Conservation (phyloP, 1,140 invertebrate species). For the Drosophila lini region DNA sequence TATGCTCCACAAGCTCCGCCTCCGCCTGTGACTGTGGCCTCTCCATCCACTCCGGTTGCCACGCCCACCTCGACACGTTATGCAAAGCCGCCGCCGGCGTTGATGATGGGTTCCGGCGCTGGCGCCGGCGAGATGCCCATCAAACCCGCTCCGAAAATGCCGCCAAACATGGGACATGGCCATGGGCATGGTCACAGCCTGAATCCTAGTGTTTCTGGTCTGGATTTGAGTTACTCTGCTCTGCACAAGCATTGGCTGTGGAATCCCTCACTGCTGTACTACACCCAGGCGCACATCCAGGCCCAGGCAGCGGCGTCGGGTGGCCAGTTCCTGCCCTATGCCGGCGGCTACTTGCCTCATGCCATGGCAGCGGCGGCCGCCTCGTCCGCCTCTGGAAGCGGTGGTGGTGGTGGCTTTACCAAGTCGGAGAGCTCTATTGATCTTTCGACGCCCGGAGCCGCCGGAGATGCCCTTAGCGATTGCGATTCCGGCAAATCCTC, state of each 20-base stretch:
- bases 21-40: conserved; percentile 7
- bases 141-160: conserved; percentile 69
- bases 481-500: conserved; percentile 83
- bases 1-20: conserved; percentile 45
- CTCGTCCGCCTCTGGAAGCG: conserved; percentile 14
- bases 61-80: conserved; percentile 40
- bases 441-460: conserved; percentile 57
- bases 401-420: conserved; percentile 49
- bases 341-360: conserved; percentile 55
- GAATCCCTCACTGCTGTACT: conserved; percentile 81
- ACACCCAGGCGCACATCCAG: conserved; percentile 77
- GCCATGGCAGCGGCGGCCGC: conserved; percentile 57
- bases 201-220: conserved; percentile 33
- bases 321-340: conserved; percentile 69
- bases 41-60: background rate
- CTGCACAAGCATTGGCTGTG: conserved; percentile 83
- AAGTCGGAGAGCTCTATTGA: conserved; percentile 83
- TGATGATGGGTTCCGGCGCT: conserved; percentile 17
- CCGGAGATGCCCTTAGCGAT: conserved; percentile 64
- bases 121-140: conserved; percentile 52
- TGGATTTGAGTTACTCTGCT: conserved; percentile 76
- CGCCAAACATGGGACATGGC: conserved; percentile 30
- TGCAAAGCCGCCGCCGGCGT: conserved; percentile 34
- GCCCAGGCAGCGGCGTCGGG: conserved; percentile 61
- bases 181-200: conserved; percentile 30